phyloP scores from a whole-genome alignment of 2,888 invertebrate species.

The Andrena fulva region DNA sequence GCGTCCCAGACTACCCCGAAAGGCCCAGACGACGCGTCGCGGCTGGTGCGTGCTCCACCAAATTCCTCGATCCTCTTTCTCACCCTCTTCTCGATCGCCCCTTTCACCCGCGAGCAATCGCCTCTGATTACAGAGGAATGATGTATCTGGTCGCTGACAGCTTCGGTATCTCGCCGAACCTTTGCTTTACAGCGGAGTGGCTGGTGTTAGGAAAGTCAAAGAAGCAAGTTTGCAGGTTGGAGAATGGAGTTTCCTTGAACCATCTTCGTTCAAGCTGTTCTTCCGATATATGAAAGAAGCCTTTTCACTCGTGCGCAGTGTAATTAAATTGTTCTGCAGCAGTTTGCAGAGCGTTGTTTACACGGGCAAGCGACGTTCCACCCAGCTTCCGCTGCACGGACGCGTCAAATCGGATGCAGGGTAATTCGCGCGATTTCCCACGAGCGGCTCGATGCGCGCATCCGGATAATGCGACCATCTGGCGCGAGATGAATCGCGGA shows the following conservation, averaged over 20 bases:
- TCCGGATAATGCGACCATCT: conserved; percentile 53
- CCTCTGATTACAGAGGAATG: not conserved
- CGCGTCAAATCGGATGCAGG: conserved; percentile 24
- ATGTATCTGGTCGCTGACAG: not conserved
- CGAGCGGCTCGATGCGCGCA: conserved; percentile 34
- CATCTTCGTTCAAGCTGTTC: not conserved
- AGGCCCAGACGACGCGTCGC: conserved; percentile 71
- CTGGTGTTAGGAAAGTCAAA: not conserved
- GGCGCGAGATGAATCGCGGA: conserved; percentile 39
- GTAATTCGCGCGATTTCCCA: conserved; percentile 46
- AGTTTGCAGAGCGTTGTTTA: not conserved
- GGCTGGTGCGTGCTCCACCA: conserved; percentile 48
- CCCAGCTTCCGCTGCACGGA: not conserved
- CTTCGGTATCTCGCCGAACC: not conserved
- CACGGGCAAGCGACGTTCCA: conserved; percentile 2
- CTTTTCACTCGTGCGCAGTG: too few relatives aligned
- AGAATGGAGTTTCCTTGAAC: not conserved
- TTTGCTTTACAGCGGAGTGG: not conserved
- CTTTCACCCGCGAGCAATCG: not conserved
- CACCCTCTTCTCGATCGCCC: not conserved
- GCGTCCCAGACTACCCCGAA: conserved; percentile 71
- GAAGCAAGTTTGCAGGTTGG: not conserved
- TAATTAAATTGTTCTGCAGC: not conserved
- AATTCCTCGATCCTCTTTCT: not conserved
- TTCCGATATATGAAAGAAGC: too few relatives aligned